phyloP scores from a whole-genome alignment of 2,888 invertebrate species.

The Drosophila recens region DNA sequence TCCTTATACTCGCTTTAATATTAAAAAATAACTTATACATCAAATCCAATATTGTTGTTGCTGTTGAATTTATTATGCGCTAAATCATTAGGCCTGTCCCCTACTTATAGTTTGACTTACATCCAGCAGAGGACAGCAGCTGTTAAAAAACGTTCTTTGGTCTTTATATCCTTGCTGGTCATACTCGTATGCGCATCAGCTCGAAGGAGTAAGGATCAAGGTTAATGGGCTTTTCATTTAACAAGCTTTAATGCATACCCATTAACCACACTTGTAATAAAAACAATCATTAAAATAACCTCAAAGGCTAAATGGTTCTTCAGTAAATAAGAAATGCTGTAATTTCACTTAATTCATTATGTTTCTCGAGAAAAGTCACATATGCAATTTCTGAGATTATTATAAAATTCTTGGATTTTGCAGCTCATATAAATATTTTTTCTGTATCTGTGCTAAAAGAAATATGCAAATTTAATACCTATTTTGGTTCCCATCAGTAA shows the following conservation, averaged over 20 bases:
- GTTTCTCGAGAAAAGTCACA: background rate
- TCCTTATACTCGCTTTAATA: constrained; percentile 25
- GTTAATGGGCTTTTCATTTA: constrained; percentile 18
- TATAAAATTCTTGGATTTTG: no score
- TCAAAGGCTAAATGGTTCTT: background rate
- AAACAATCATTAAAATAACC: constrained; percentile 3
- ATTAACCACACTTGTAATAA: constrained; percentile 7
- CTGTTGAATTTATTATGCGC: constrained; percentile 59
- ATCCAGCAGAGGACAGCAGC: constrained; percentile 11
- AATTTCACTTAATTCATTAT: background rate
- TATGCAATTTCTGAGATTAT: no score
- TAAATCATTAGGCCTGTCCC: constrained; percentile 49
- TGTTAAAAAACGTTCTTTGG: constrained; percentile 28
- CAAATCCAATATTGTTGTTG: background rate
- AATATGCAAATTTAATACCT: no score
- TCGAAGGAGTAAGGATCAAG: constrained; percentile 1
- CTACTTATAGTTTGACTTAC: constrained; percentile 27
- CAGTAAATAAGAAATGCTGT: background rate
- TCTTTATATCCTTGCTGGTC: background rate
- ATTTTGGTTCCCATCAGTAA: no score
- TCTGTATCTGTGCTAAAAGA: no score
- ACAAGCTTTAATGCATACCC: constrained; percentile 2
- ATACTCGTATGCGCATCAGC: background rate
- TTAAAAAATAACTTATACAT: constrained; percentile 3
- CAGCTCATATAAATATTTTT: no score